Conservation (phyloP, 1,140 invertebrate genomes). For the Ylistrum balloti region DNA sequence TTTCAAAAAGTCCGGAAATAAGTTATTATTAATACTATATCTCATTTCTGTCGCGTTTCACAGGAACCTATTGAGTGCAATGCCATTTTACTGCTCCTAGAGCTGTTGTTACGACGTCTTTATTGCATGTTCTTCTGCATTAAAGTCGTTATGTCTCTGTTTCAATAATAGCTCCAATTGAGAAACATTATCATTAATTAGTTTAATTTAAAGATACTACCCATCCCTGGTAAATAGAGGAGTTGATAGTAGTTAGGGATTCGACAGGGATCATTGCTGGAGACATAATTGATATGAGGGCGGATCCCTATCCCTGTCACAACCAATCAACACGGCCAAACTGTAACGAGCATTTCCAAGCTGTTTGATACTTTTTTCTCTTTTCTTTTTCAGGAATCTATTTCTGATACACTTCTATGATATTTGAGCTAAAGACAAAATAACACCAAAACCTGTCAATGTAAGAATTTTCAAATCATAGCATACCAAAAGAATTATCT, state of each 20-base stretch:
- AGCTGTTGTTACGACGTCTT: conserved; percentile 24
- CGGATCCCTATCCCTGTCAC: neutral
- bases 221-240: neutral
- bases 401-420: neutral
- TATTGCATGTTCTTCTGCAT: neutral
- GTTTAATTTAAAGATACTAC: conserved; percentile 26
- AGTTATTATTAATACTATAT: conserved; percentile 7
- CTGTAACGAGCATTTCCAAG: neutral
- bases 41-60: neutral
- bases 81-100: neutral
- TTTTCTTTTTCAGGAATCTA: neutral
- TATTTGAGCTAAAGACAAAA: neutral
- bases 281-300: neutral
- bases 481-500: too few species aligned
- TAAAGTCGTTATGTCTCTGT: neutral
- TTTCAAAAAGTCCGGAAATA: conserved; percentile 20
- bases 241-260: neutral
- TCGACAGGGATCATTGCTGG: neutral
- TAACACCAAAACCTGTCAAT: too few species aligned
- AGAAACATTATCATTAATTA: conserved; percentile 15
- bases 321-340: neutral
- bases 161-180: neutral
- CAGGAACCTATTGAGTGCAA: neutral
- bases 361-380: neutral
- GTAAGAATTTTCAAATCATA: too few species aligned